These are phyloP conservation scores for Drosophila sucinea DNA, from an alignment of 1,140 invertebrate species.

Conservation along the genomic window DNA sequence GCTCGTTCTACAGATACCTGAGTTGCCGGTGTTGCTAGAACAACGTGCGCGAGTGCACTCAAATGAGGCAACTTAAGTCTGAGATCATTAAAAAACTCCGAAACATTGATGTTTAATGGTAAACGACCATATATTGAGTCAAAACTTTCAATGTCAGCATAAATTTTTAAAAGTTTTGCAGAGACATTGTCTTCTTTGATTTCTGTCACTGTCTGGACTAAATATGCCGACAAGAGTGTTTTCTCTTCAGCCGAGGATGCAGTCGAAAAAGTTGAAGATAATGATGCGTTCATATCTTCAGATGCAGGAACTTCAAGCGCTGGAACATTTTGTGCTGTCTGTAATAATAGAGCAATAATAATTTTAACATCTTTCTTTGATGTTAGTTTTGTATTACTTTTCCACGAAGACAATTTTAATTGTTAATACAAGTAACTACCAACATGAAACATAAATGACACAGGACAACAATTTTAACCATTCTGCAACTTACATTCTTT, in stretches of 20 bases:
- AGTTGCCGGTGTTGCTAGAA: constrained; percentile 34
- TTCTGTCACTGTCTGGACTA: constrained; percentile 24
- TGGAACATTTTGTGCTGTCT: constrained; percentile 17
- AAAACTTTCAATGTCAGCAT: constrained; percentile 31
- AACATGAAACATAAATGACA: constrained; percentile 13
- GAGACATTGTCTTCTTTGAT: constrained; percentile 24
- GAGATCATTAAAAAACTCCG: constrained; percentile 29
- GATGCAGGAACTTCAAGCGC: neutral
- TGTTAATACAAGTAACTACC: constrained; percentile 13
- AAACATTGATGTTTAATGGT: constrained; percentile 31
- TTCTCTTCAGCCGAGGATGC: constrained; percentile 14
- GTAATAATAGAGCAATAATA: constrained; percentile 19
- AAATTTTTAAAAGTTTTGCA: constrained; percentile 19
- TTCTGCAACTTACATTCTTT: constrained; percentile 22
- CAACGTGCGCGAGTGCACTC: constrained; percentile 28
- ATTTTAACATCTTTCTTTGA: constrained; percentile 15
- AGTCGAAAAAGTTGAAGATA: neutral
- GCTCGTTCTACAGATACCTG: constrained; percentile 22
- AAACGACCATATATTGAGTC: constrained; percentile 21
- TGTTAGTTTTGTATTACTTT: constrained; percentile 11
- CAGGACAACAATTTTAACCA: constrained; percentile 15
- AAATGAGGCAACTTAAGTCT: constrained; percentile 22
- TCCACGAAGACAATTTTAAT: constrained; percentile 19
- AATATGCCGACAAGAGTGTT: constrained; percentile 21
- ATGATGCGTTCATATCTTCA: constrained; percentile 14